These are phyloP conservation scores for Sclerodermus sp. DNA, from an alignment of 2,888 invertebrate genomes.

Conservation along the genomic window DNA sequence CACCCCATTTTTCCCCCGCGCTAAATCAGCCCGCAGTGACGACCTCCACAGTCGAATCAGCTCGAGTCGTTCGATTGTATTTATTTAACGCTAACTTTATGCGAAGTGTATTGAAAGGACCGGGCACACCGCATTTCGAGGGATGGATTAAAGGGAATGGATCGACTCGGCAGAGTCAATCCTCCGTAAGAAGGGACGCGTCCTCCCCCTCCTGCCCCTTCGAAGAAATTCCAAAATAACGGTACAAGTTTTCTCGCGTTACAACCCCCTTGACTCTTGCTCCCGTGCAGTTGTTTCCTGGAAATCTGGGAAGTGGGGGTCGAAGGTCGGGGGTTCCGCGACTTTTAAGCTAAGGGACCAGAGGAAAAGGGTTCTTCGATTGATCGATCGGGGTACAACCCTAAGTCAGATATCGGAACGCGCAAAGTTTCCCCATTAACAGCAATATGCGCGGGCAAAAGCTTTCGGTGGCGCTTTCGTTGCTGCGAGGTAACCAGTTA, in stretches of 20 bases:
- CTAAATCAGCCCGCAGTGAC: background rate
- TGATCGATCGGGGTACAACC: slow-evolving; percentile 48
- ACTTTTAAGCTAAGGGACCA: no score
- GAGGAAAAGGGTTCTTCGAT: slow-evolving; percentile 19
- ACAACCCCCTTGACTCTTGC: no score
- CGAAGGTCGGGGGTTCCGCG: no score
- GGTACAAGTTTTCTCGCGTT: no score
- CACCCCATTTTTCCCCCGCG: slow-evolving; percentile 10
- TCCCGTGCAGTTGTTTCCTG: no score
- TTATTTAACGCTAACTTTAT: slow-evolving; percentile 36
- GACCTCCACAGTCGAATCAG: slow-evolving; percentile 8
- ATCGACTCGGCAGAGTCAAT: no score
- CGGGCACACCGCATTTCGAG: background rate
- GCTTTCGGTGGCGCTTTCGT: slow-evolving; percentile 27
- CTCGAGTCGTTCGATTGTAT: slow-evolving; percentile 29
- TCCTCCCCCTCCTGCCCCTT: no score
- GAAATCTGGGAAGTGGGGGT: no score
- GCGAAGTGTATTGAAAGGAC: slow-evolving; percentile 20
- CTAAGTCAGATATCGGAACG: slow-evolving; percentile 32
- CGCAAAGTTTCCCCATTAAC: slow-evolving; percentile 53
- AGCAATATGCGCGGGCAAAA: slow-evolving; percentile 40
- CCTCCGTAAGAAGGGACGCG: no score
- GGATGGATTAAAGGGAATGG: slow-evolving; percentile 5
- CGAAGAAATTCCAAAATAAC: no score
- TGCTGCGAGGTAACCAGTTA: slow-evolving; percentile 42